These are phyloP conservation scores for Natator depressus DNA, from an alignment of 2,113 vertebrate genomes.

Conservation along the genomic window DNA sequence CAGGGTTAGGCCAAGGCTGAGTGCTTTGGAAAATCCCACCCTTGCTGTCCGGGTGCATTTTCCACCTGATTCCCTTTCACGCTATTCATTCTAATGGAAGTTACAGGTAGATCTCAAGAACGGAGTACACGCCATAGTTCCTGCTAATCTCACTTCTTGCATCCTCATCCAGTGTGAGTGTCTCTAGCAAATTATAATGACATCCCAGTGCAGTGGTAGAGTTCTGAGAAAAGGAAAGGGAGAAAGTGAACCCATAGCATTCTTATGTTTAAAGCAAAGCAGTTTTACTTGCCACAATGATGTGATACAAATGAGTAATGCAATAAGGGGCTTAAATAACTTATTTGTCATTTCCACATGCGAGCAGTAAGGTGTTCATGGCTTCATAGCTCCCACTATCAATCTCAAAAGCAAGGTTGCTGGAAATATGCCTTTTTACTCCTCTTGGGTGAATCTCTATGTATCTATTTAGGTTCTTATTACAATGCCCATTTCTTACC, in stretches of 20 bases:
- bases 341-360: not conserved
- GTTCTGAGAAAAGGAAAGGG: not conserved
- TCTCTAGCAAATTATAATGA: not conserved
- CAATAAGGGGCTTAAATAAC: not conserved
- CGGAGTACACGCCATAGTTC: not conserved
- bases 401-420: constrained; percentile 11
- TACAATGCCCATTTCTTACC: not conserved
- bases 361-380: not conserved
- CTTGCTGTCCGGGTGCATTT: not conserved
- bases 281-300: not conserved
- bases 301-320: constrained; percentile 19
- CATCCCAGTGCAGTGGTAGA: fast-evolving
- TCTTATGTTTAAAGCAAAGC: not conserved
- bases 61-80: fast-evolving
- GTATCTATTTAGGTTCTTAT: not conserved
- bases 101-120: not conserved
- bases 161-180: not conserved
- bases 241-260: not conserved
- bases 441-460: constrained; percentile 28
- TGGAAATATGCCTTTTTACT: not conserved
- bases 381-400: not conserved
- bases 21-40: not conserved
- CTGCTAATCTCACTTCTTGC: not conserved
- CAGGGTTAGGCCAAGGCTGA: not conserved
- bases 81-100: fast-evolving